Conservation (phyloP, 2,797 vertebrate genomes). For the Microhierax caerulescens region DNA sequence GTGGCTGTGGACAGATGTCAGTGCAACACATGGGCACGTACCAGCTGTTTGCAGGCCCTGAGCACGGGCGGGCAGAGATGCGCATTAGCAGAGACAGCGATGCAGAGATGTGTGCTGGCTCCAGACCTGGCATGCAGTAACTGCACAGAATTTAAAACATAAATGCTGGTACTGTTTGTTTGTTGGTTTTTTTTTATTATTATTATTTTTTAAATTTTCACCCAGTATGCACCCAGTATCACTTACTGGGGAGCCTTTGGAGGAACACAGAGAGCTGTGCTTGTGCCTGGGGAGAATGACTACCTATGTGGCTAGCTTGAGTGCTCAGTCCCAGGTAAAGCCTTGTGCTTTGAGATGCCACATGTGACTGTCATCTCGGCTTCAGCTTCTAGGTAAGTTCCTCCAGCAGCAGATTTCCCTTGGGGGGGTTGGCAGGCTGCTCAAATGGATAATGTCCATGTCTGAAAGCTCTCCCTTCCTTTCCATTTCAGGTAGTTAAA, state of each 20-base stretch:
- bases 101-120: not conserved
- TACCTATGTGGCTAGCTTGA: not conserved
- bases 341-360: not conserved
- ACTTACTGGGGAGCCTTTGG: not conserved
- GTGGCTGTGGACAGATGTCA: constrained; percentile 11
- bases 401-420: not conserved
- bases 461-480: not conserved
- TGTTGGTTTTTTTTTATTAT: too few species aligned
- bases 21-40: not conserved
- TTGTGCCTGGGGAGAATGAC: not conserved
- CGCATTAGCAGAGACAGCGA: not conserved
- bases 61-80: not conserved
- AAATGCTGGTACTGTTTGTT: not conserved
- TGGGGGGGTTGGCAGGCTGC: not conserved
- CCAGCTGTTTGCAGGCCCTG: not conserved
- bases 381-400: not conserved
- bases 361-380: not conserved
- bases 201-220: not conserved
- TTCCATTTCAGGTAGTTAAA: not conserved
- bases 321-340: not conserved
- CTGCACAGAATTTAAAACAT: not conserved
- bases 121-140: not conserved
- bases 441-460: not conserved
- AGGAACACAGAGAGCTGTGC: not conserved
- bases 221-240: not conserved